phyloP scores from a whole-genome alignment of 2,797 vertebrate species.

The Threskiornis aethiopicus region DNA sequence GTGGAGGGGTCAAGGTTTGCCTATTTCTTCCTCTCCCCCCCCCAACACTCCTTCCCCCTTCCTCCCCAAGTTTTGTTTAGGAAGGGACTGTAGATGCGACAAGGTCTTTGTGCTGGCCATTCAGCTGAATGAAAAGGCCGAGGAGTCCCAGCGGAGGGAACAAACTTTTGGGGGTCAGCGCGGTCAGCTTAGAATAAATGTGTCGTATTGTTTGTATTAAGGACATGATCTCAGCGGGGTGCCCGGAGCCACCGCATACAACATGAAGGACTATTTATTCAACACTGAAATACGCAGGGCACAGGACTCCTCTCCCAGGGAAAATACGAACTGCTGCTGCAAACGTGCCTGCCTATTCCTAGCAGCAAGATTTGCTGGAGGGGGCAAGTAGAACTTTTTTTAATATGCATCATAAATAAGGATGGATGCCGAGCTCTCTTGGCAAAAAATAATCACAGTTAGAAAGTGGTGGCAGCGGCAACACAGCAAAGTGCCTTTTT shows the following conservation, averaged over 20 bases:
- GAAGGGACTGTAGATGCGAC: conserved; percentile 78
- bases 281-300: conserved; percentile 78
- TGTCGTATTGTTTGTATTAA: conserved; percentile 90
- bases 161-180: conserved; percentile 93
- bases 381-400: conserved; percentile 37
- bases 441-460: neutral
- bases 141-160: conserved; percentile 87
- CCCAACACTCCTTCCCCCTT: neutral
- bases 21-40: conserved; percentile 70
- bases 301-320: conserved; percentile 60
- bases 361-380: neutral
- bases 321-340: conserved; percentile 51
- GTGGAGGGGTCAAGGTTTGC: conserved; percentile 77
- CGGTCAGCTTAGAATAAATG: conserved; percentile 94
- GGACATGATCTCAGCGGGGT: conserved; percentile 94
- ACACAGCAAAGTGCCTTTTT: neutral
- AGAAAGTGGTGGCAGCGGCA: fast-evolving
- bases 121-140: conserved; percentile 87
- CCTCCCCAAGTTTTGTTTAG: conserved; percentile 60
- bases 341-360: conserved; percentile 46
- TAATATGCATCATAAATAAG: conserved; percentile 4
- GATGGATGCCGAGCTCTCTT: neutral
- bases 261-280: conserved; percentile 84
- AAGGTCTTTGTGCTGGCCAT: conserved; percentile 86
- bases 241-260: conserved; percentile 85